Base-by-base conservation (phyloP, 2,113 vertebrate species). In the Panthera tigris region DNA sequence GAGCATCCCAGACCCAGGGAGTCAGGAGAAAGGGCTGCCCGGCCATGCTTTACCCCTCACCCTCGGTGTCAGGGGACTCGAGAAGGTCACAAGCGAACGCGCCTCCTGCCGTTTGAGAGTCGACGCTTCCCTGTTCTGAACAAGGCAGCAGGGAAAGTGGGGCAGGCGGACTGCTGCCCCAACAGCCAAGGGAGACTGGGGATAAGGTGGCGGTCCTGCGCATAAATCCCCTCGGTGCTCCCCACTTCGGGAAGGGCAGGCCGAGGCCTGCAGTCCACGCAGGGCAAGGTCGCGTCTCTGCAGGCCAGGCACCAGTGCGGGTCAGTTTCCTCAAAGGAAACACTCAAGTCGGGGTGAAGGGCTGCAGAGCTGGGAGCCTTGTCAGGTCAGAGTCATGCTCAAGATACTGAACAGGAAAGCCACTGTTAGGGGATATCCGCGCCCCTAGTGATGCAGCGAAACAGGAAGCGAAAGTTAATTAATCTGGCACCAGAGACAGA, bases 181-280 rank as follows among this genome's bases (percentile, higher is more conserved):
- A 5, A 5, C 9, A 16, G 25, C 57, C 65, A 1, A 1, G 2
- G 16, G 21, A 61, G 66, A 52, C 45, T n/a, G 0, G 0, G 61
- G 61, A 36, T 19, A 27, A 36, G 29, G n/a, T 4, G 8, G 25
- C 11, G 2, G 55, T 7, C 11, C 7, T 8, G 27, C 1, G 0
- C 18, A 3, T 0, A 4, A 55, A 45, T 6, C 45, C n/a, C 65
- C 14, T 23, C 2, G 1, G n/a, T 0, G 1, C 66, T 9, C 1
- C 18, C 19, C 31, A 15, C 18, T 33, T 6, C 6, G 21, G 36
- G 55, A 45, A 48, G 31, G n/a, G 16, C 2, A 23, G 9, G 61
- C 4, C 11, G 31, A 1, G 12, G 16, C 14, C 41, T 14, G 9
- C 4, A 63, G 29, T 7, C 74, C 61, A 55, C 0, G 1, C 33